phyloP scores from a whole-genome alignment of 2,113 vertebrate genomes.

The Haemorhous mexicanus region DNA sequence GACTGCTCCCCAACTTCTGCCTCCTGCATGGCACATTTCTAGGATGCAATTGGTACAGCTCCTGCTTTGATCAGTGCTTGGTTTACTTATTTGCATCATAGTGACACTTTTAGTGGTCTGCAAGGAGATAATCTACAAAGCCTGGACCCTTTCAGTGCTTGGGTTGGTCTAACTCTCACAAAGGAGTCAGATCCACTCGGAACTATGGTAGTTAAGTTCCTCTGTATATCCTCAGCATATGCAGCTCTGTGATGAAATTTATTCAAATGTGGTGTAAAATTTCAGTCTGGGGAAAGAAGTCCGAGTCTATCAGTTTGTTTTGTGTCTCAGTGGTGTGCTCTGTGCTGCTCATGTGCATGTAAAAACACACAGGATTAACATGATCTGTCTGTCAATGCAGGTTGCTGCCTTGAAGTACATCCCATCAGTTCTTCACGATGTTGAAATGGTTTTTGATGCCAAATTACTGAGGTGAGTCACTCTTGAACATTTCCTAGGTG shows the following conservation, averaged over 20 bases:
- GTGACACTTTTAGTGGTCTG: neutral
- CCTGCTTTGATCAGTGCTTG: neutral
- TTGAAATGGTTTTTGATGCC: slow-evolving; percentile 93
- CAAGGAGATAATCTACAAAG: neutral
- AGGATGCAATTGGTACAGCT: neutral
- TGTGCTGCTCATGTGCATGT: neutral
- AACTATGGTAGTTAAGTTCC: neutral
- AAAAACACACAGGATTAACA: neutral
- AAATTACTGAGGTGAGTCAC: slow-evolving; percentile 88
- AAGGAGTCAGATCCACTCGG: neutral
- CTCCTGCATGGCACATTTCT: neutral
- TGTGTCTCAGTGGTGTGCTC: neutral
- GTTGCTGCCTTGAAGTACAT: slow-evolving; percentile 97
- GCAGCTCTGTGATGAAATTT: neutral
- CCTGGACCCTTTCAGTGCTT: neutral
- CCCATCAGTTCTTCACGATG: slow-evolving; percentile 92
- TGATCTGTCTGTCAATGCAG: slow-evolving; percentile 64
- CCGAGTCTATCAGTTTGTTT: neutral
- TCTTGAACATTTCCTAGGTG: neutral
- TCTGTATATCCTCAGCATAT: neutral
- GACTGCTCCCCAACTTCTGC: neutral
- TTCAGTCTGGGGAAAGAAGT: neutral
- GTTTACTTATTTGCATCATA: neutral
- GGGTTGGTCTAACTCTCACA: neutral
- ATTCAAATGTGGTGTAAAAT: neutral